These are phyloP conservation scores for Microchrysa polita DNA, from an alignment of 2,888 invertebrate genomes.

Conservation along the genomic window DNA sequence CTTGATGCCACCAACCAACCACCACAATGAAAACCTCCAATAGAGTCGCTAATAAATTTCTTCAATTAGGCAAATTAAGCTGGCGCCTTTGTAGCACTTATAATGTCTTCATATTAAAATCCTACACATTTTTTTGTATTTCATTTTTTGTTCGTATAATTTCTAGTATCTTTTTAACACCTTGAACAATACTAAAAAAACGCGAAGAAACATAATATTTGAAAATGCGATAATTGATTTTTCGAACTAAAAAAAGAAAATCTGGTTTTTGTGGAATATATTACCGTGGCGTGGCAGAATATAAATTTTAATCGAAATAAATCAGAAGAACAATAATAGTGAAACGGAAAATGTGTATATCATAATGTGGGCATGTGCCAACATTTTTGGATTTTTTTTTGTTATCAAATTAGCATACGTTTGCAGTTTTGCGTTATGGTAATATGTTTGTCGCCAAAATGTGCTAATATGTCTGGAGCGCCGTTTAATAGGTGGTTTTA, in stretches of 20 bases:
- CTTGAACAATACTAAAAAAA: not conserved
- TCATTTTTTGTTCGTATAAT: not conserved
- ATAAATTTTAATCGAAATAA: not conserved
- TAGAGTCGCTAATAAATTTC: constrained; percentile 29
- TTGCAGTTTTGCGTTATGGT: too few species aligned
- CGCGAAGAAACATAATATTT: constrained; percentile 25
- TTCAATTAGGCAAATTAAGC: constrained; percentile 28
- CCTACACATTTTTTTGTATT: not conserved
- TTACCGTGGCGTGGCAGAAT: not conserved
- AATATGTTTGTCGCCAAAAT: too few species aligned
- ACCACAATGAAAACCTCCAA: not conserved
- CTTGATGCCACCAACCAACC: too few species aligned
- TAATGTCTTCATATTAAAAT: constrained; percentile 10
- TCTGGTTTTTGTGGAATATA: not conserved
- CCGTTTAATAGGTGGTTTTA: too few species aligned
- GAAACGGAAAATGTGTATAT: not conserved
- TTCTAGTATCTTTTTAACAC: constrained; percentile 26
- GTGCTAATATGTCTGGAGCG: too few species aligned
- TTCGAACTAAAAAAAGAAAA: constrained; percentile 23
- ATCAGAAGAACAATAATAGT: not conserved
- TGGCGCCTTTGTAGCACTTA: constrained; percentile 32
- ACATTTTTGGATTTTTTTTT: not conserved
- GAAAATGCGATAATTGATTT: constrained; percentile 40
- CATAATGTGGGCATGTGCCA: not conserved
- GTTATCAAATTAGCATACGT: too few species aligned